These are phyloP conservation scores for Chymomyza caudatula DNA, from an alignment of 2,888 invertebrate species.

Conservation along the genomic window DNA sequence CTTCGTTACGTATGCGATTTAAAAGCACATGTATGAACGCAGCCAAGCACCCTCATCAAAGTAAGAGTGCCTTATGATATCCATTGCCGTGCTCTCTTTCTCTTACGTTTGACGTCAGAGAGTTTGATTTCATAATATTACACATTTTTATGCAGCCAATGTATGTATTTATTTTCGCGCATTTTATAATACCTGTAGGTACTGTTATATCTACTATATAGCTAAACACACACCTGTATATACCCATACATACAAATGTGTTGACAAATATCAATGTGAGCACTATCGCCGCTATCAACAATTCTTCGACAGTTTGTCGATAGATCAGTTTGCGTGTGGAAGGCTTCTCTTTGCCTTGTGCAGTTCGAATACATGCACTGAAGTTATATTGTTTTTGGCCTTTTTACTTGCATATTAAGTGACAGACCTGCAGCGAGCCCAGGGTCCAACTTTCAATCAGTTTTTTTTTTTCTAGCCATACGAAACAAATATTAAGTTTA, in stretches of 20 bases:
- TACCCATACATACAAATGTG: constrained; percentile 12
- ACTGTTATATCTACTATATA: constrained; percentile 12
- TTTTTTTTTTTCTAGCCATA: neutral
- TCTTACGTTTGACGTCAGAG: constrained; percentile 25
- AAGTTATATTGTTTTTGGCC: neutral
- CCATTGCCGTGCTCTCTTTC: neutral
- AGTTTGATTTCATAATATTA: constrained; percentile 12
- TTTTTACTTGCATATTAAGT: neutral
- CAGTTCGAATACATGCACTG: neutral
- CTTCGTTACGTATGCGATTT: neutral
- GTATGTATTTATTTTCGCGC: constrained; percentile 18
- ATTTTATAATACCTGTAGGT: constrained; percentile 23
- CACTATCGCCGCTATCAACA: constrained; percentile 62
- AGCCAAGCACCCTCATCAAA: neutral
- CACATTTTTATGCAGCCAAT: constrained; percentile 10
- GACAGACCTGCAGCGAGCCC: neutral
- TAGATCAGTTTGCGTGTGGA: constrained; percentile 70
- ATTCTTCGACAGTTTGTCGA: constrained; percentile 74
- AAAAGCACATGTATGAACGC: neutral
- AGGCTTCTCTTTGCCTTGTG: constrained; percentile 50
- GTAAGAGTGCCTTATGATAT: neutral
- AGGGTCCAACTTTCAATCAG: neutral
- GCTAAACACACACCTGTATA: neutral
- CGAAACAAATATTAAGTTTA: neutral
- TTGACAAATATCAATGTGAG: constrained; percentile 36